Evolutionary conservation across 2,888 invertebrate genomes (phyloP).

Genomic region (Oscheius sp.): DNA sequence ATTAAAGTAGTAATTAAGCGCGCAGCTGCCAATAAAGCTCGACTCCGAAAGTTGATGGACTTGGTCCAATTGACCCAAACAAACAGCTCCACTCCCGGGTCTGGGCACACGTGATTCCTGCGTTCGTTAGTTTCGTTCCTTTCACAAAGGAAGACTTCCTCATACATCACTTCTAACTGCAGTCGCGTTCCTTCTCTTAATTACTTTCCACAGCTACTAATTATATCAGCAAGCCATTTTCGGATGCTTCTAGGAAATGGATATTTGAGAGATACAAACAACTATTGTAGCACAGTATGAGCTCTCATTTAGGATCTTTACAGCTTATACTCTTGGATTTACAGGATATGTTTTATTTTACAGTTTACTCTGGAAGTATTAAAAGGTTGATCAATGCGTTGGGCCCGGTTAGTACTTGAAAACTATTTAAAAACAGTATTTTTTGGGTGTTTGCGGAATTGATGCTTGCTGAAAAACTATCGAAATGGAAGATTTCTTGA

Average conservation of each 20-base stretch:
- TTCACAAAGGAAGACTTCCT: not conserved
- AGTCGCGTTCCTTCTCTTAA: conserved; percentile 7
- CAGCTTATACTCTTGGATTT: not conserved
- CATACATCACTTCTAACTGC: conserved; percentile 1
- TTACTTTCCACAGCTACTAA: conserved; percentile 7
- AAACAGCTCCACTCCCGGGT: not conserved
- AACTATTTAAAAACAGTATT: no score
- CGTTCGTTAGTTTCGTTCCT: not conserved
- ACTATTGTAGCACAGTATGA: not conserved
- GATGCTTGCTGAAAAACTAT: no score
- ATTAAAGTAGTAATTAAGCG: conserved; percentile 35
- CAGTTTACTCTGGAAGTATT: not conserved
- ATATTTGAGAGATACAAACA: no score
- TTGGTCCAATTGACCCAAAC: not conserved
- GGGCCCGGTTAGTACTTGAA: not conserved
- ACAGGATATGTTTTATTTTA: not conserved
- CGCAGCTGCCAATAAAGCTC: conserved; percentile 31
- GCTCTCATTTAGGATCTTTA: not conserved
- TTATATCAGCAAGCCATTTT: conserved; percentile 20
- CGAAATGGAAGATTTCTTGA: no score
- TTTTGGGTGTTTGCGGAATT: no score
- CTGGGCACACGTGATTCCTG: not conserved
- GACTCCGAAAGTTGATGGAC: conserved; percentile 23
- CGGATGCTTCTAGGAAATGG: not conserved
- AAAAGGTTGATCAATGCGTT: not conserved